Conservation (phyloP, 2,888 invertebrate genomes). For the Pseudococcus viburni region DNA sequence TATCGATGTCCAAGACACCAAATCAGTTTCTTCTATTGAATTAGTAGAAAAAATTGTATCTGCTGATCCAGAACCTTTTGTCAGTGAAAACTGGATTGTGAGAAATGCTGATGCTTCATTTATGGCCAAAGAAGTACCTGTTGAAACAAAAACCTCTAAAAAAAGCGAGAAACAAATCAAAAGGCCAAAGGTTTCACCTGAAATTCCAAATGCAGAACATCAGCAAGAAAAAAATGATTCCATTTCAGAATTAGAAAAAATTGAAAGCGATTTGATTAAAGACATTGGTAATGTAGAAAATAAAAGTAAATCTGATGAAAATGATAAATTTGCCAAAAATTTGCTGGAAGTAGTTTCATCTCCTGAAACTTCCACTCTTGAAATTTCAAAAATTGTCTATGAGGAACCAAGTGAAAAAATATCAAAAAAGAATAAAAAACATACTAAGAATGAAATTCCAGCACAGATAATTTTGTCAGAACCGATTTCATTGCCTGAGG, state of each 20-base stretch:
- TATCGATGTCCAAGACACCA: no score
- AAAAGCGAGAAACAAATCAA: background rate
- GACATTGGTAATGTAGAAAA: background rate
- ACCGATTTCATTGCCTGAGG: background rate
- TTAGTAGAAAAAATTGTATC: background rate
- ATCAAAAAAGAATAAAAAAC: background rate
- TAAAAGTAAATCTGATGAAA: background rate
- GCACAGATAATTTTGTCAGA: background rate
- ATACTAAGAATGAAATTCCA: background rate
- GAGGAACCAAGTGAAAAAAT: background rate
- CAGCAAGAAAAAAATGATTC: background rate
- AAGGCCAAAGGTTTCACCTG: background rate
- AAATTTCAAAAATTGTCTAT: background rate
- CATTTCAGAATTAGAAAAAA: background rate
- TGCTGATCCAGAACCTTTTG: background rate
- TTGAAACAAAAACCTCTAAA: background rate
- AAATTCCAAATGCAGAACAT: background rate
- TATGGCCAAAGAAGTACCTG: background rate
- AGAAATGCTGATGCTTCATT: background rate
- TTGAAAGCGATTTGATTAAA: background rate
- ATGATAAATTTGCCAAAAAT: background rate
- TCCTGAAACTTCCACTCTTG: no score
- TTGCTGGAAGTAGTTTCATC: background rate
- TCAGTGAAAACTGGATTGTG: background rate
- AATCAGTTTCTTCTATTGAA: background rate